A percentile compares a stretch with the other conserved stretches of the same genome.
Evolutionary conservation across 2,797 vertebrate genomes (phyloP).

Genomic region (Pelochelys cantorii): DNA sequence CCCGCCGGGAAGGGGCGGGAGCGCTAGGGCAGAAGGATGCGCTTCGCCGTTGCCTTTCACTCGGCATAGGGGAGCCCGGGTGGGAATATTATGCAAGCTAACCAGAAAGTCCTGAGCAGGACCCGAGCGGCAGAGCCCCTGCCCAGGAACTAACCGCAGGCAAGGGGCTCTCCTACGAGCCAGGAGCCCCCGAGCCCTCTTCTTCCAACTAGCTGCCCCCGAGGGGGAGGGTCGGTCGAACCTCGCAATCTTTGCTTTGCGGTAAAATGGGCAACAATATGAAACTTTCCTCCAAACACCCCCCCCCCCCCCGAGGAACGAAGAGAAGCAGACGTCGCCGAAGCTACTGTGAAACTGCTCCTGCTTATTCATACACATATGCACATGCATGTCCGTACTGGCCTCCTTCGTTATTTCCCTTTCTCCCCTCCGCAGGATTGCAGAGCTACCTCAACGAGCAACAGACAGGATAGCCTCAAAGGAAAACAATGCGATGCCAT

Average conservation of each 20-base stretch:
- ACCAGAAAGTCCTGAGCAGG: constrained; percentile 77
- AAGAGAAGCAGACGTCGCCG: constrained; percentile 43
- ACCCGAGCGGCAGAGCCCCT: constrained; percentile 36
- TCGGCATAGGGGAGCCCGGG: constrained; percentile 59
- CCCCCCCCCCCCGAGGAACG: background rate
- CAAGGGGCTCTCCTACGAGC: constrained; percentile 26
- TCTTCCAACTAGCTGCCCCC: background rate
- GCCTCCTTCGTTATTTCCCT: constrained; percentile 66
- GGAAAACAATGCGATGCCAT: constrained; percentile 77
- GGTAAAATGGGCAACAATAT: constrained; percentile 19
- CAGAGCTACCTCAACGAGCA: constrained; percentile 78
- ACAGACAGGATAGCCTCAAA: constrained; percentile 79
- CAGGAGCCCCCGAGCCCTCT: constrained; percentile 18
- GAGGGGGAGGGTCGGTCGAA: background rate
- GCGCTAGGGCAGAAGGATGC: constrained; percentile 37
- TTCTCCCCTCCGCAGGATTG: constrained; percentile 78
- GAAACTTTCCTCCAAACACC: constrained; percentile 74
- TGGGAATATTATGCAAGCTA: constrained; percentile 69
- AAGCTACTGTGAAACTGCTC: constrained; percentile 61
- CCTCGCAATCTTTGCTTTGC: background rate
- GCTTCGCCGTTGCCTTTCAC: constrained; percentile 52
- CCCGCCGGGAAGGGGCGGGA: constrained; percentile 31
- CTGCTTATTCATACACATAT: constrained; percentile 76
- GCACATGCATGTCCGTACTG: constrained; percentile 74
- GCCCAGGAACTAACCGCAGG: constrained; percentile 46